Percentiles rank a stretch among this genome's conserved stretches.
Evolutionary conservation across 2,113 vertebrate species (phyloP).

Genomic region (Pyxicephalus adspersus): DNA sequence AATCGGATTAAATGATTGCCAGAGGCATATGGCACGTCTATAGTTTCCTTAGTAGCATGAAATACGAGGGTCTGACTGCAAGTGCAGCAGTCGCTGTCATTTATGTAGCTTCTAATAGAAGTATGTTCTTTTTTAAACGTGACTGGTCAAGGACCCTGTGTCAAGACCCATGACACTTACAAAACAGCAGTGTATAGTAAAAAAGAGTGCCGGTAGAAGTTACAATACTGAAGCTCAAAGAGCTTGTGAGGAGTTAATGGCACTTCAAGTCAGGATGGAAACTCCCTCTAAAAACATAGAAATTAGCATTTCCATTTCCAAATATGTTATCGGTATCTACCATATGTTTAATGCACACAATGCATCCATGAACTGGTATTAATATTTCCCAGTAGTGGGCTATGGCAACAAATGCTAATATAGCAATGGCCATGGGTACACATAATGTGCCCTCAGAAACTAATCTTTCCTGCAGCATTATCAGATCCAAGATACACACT

Average conservation of each 20-base stretch:
- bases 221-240: not conserved
- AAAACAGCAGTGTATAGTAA: not conserved
- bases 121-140: not conserved
- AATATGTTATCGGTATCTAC: slow-evolving; percentile 47
- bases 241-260: not conserved
- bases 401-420: slow-evolving; percentile 3
- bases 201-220: not conserved
- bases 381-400: slow-evolving; percentile 17
- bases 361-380: slow-evolving; percentile 21
- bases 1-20: slow-evolving; percentile 26
- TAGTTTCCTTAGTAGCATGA: slow-evolving; percentile 9
- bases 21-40: not conserved
- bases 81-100: not conserved
- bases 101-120: not conserved
- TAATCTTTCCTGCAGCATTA: slow-evolving; percentile 2
- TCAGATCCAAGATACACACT: not conserved
- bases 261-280: not conserved
- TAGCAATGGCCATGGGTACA: not conserved
- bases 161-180: not conserved
- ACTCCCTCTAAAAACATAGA: not conserved
- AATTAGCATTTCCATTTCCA: slow-evolving; percentile 32
- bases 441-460: not conserved
- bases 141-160: not conserved
- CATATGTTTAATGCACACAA: slow-evolving; percentile 33
- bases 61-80: not conserved